A percentile compares a stretch with the other conserved stretches of the same genome.
Conservation (phyloP, 2,113 vertebrate species). For the Ceuthmochares aereus region DNA sequence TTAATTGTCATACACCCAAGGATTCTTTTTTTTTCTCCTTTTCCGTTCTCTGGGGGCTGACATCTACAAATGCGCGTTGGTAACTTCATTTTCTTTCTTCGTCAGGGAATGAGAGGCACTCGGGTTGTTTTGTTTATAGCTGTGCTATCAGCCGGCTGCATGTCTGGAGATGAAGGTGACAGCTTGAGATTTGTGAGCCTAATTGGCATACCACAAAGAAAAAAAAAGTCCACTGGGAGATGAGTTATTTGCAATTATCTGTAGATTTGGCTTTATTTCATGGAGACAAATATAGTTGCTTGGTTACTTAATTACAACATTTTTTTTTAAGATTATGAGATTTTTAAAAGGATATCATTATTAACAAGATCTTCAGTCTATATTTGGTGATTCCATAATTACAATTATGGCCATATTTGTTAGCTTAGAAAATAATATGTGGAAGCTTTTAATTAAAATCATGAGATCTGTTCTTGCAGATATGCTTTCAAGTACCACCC, state of each 20-base stretch:
- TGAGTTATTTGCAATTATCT: conserved; percentile 68
- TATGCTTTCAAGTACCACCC: conserved; percentile 27
- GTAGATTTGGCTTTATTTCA: conserved; percentile 71
- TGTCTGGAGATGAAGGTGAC: conserved; percentile 64
- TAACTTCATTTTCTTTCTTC: conserved; percentile 57
- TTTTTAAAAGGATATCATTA: conserved; percentile 61
- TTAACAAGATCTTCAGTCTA: conserved; percentile 59
- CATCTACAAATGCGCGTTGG: conserved; percentile 13
- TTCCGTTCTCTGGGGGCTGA: neutral
- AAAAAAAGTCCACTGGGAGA: conserved; percentile 39
- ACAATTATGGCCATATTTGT: conserved; percentile 47
- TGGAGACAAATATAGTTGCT: conserved; percentile 66
- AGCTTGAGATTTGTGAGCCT: conserved; percentile 70
- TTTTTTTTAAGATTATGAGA: conserved; percentile 62
- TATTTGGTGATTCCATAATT: conserved; percentile 64
- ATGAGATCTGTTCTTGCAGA: conserved; percentile 44
- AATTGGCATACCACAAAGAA: conserved; percentile 62
- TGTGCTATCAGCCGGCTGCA: conserved; percentile 16
- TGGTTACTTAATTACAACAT: conserved; percentile 64
- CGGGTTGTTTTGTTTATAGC: conserved; percentile 46
- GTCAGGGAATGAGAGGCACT: conserved; percentile 11
- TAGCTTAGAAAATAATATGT: conserved; percentile 60
- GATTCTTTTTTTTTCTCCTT: neutral
- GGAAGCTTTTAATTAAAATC: conserved; percentile 69
- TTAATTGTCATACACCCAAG: neutral